Conservation (phyloP, 2,113 vertebrate genomes). For the Scomber colias region DNA sequence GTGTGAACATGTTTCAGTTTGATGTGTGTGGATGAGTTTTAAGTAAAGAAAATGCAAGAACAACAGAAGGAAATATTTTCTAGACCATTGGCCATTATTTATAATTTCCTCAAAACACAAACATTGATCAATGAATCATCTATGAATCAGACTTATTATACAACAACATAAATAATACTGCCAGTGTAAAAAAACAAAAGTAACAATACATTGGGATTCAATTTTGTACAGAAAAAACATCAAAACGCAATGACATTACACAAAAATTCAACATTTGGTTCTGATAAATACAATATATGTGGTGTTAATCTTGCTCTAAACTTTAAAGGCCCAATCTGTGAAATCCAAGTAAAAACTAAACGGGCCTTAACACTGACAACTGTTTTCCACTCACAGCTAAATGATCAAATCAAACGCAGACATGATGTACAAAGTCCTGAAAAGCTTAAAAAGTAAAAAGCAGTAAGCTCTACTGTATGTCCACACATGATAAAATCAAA, state of each 20-base stretch:
- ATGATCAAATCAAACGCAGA: constrained; percentile 6
- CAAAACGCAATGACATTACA: constrained; percentile 45
- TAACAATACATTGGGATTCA: constrained; percentile 50
- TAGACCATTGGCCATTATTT: constrained; percentile 27
- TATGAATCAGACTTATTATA: constrained; percentile 59
- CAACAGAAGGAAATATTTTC: neutral
- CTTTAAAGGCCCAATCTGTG: neutral
- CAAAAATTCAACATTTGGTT: constrained; percentile 24
- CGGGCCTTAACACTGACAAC: neutral
- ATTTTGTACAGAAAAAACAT: constrained; percentile 47
- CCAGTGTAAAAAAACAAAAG: constrained; percentile 62
- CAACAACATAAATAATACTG: constrained; percentile 79
- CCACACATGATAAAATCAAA: neutral
- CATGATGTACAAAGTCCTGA: neutral
- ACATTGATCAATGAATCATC: constrained; percentile 36
- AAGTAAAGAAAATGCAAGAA: constrained; percentile 9
- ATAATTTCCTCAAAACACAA: constrained; percentile 51
- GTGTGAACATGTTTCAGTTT: neutral
- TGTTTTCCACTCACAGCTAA: neutral
- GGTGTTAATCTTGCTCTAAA: neutral
- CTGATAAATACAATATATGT: constrained; percentile 45
- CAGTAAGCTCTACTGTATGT: constrained; percentile 14
- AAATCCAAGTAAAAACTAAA: constrained; percentile 6
- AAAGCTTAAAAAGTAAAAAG: neutral
- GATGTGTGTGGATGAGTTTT: neutral